Conservation (phyloP, 2,888 invertebrate genomes). For the Coleophora flavipennella region DNA sequence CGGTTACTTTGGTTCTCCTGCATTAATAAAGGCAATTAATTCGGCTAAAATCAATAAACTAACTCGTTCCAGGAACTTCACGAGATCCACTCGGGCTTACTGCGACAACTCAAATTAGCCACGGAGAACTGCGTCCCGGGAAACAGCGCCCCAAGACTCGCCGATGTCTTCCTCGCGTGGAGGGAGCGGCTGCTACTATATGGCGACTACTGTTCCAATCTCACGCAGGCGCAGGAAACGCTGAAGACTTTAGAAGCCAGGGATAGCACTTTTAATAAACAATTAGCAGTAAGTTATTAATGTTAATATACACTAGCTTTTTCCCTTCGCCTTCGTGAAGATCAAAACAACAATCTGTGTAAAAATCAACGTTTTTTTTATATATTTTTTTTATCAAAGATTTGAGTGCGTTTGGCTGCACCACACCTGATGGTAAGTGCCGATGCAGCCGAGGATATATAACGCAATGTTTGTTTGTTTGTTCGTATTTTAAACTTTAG, state of each 20-base stretch:
- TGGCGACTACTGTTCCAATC: conserved; percentile 96
- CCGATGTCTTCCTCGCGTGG: conserved; percentile 91
- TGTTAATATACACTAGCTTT: not conserved
- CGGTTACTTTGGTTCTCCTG: no score
- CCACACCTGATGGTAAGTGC: no score
- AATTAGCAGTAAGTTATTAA: conserved; percentile 74
- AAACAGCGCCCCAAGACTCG: conserved; percentile 67
- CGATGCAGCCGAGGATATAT: no score
- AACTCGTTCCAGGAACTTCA: conserved; percentile 77
- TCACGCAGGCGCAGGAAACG: conserved; percentile 89
- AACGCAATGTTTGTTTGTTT: no score
- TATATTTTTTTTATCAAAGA: no score
- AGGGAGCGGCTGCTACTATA: conserved; percentile 93
- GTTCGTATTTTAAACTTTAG: no score
- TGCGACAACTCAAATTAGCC: conserved; percentile 84
- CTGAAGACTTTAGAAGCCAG: conserved; percentile 83
- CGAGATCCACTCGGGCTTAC: conserved; percentile 88
- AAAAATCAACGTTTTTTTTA: no score
- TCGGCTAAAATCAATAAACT: not conserved
- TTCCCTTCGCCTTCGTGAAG: no score
- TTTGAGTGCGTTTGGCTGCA: no score
- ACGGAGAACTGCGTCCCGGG: conserved; percentile 74
- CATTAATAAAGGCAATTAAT: no score
- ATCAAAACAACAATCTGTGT: no score
- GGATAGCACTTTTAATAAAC: conserved; percentile 76